These are phyloP conservation scores for Semaprochilodus insignis DNA, from an alignment of 2,797 vertebrate genomes.

Conservation along the genomic window DNA sequence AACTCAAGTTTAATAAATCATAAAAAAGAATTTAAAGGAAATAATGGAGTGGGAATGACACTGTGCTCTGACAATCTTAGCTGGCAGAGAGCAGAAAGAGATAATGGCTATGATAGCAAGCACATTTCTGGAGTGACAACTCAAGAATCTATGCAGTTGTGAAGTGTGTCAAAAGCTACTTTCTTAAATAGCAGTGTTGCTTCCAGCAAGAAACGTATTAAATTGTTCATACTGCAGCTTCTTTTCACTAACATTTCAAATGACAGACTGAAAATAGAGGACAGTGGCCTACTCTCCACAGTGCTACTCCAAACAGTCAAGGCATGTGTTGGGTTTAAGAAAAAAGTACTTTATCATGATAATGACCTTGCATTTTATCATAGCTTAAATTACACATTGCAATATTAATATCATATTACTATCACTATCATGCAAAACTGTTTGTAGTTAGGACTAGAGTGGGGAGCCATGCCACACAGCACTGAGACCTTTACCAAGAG, in stretches of 20 bases:
- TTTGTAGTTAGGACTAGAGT: too few species aligned
- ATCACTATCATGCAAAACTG: too few species aligned
- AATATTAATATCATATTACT: too few species aligned
- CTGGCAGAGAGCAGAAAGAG: background rate
- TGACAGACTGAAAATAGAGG: background rate
- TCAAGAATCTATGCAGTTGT: background rate
- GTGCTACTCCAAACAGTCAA: background rate
- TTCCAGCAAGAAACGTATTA: background rate
- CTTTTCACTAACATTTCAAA: background rate
- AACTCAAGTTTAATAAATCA: slow-evolving; percentile 9
- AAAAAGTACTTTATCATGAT: too few species aligned
- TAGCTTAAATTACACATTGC: too few species aligned
- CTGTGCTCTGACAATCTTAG: background rate
- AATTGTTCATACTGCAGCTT: background rate
- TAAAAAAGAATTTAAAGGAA: too few species aligned
- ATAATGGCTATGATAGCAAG: background rate
- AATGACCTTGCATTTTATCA: too few species aligned
- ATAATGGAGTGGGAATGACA: background rate
- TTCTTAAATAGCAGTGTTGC: background rate
- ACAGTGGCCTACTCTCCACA: background rate
- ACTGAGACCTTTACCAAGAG: too few species aligned
- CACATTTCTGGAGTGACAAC: slow-evolving; percentile 3
- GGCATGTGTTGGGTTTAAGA: too few species aligned
- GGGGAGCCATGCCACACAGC: too few species aligned
- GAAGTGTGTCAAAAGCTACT: background rate